These are phyloP conservation scores for Oceanodroma tethys DNA, from an alignment of 2,113 vertebrate species.

Conservation along the genomic window DNA sequence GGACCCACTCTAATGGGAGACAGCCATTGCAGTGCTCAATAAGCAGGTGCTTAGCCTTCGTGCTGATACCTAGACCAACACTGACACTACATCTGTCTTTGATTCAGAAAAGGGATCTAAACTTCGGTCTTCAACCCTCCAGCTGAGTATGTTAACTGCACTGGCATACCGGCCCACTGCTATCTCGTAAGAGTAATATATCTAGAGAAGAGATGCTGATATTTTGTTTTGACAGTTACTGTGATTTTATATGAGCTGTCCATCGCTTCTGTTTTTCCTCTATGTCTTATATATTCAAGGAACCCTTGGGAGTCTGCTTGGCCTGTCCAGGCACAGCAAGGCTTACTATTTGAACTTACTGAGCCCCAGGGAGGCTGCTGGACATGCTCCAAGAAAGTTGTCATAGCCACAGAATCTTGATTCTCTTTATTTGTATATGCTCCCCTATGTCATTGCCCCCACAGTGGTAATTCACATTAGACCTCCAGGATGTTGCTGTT, in stretches of 20 bases:
- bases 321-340: slow-evolving; percentile 28
- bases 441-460: background rate
- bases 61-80: background rate
- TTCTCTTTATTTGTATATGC: slow-evolving; percentile 26
- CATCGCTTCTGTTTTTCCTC: slow-evolving; percentile 22
- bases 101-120: background rate
- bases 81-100: background rate
- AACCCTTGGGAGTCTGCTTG: slow-evolving; percentile 8
- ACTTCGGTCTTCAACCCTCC: background rate
- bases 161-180: background rate
- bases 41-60: background rate
- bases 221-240: slow-evolving; percentile 22
- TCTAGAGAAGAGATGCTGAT: background rate
- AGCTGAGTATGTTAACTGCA: background rate
- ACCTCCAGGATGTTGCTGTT: slow-evolving; percentile 30
- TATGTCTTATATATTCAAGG: background rate
- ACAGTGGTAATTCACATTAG: slow-evolving; percentile 16
- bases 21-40: background rate
- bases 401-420: slow-evolving; percentile 27
- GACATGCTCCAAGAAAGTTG: slow-evolving; percentile 30
- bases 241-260: background rate
- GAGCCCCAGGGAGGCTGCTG: slow-evolving; percentile 31
- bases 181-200: background rate
- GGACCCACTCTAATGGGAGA: background rate
- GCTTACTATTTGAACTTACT: slow-evolving; percentile 34